These are phyloP conservation scores for Iguana delicatissima DNA, from an alignment of 2,797 vertebrate species.

Conservation along the genomic window DNA sequence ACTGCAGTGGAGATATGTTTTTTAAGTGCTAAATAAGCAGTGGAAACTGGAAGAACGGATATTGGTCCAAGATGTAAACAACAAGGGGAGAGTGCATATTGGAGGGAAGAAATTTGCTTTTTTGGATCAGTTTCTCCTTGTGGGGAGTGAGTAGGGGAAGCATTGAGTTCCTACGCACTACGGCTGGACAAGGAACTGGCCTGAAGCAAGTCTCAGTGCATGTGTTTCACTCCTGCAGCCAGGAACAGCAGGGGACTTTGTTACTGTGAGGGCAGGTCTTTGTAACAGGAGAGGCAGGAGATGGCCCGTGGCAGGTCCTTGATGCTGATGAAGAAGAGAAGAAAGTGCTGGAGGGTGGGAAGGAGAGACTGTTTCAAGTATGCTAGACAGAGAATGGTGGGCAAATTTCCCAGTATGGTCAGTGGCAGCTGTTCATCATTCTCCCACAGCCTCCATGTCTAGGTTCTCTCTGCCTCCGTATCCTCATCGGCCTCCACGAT, in stretches of 20 bases:
- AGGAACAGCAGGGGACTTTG: neutral
- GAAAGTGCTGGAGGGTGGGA: constrained; percentile 27
- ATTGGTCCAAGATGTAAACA: constrained; percentile 28
- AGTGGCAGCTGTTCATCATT: neutral
- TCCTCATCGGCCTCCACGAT: constrained; percentile 82
- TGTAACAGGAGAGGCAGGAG: neutral
- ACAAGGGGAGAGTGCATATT: neutral
- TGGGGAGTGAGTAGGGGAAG: neutral
- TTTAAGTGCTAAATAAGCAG: constrained; percentile 43
- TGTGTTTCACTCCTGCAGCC: neutral
- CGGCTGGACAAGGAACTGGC: neutral
- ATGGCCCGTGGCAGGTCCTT: neutral
- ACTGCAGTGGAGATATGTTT: neutral
- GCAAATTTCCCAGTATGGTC: constrained; percentile 30
- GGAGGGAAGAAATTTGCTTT: neutral
- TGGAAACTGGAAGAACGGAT: constrained; percentile 38
- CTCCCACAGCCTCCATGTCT: constrained; percentile 44
- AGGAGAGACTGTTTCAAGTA: constrained; percentile 42
- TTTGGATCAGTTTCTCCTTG: constrained; percentile 10
- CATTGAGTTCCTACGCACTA: neutral
- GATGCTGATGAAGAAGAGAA: neutral
- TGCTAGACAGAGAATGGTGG: constrained; percentile 35
- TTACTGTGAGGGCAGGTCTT: neutral
- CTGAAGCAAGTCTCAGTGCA: constrained; percentile 7
- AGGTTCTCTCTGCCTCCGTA: constrained; percentile 49